Conservation (phyloP, 2,113 vertebrate genomes). For the Oryctolagus cuniculus region DNA sequence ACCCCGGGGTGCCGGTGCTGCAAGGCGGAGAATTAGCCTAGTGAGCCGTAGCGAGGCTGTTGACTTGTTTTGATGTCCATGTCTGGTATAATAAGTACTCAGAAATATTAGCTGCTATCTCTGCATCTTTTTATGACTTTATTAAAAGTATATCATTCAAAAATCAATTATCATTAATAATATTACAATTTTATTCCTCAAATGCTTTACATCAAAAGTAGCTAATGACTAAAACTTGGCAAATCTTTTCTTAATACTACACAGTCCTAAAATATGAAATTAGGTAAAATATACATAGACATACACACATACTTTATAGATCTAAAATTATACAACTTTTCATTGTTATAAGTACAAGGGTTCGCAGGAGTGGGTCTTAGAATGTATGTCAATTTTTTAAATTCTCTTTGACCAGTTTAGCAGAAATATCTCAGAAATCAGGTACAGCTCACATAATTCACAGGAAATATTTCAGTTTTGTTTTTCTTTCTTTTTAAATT, state of each 20-base stretch:
- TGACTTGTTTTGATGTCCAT: slow-evolving; percentile 54
- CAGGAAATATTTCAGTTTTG: background rate
- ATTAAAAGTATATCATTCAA: slow-evolving; percentile 74
- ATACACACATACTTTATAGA: background rate
- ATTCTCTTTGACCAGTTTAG: background rate
- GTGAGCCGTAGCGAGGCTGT: background rate
- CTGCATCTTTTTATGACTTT: slow-evolving; percentile 73
- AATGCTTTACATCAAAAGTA: background rate
- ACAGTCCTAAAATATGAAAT: background rate
- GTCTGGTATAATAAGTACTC: slow-evolving; percentile 70
- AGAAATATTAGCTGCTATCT: slow-evolving; percentile 61
- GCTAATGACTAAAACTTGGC: background rate
- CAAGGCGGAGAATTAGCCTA: too few species aligned
- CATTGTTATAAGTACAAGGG: background rate
- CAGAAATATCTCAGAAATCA: background rate
- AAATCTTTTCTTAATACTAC: background rate
- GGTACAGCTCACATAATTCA: background rate
- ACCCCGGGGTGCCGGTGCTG: too few species aligned
- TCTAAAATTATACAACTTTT: background rate
- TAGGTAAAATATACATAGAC: background rate
- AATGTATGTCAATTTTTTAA: background rate
- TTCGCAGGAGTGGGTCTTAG: background rate
- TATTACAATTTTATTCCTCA: slow-evolving; percentile 67
- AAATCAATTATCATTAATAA: slow-evolving; percentile 52
- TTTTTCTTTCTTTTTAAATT: too few species aligned